Base-by-base conservation (phyloP, 2,797 vertebrate species). In the Sebastes oblongus region DNA sequence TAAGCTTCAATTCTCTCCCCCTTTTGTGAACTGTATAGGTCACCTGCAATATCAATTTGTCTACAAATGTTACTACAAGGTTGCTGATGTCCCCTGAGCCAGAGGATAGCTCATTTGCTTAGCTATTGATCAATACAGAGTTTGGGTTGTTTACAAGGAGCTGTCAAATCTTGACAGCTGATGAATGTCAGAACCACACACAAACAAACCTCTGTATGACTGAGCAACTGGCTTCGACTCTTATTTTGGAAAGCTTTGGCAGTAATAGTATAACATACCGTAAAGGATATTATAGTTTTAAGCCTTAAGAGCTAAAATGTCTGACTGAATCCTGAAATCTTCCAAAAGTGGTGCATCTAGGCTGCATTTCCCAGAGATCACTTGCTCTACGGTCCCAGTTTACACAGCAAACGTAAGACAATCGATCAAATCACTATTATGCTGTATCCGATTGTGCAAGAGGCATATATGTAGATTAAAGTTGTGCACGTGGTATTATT, bases 161-260 rank as follows among this genome's bases (percentile, higher is more conserved):
- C 52, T 77, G 79, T 82, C 81, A 69, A 55, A 42, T 27, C 18
- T 5, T 59, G 83, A 86, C 75, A 78, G 60, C 58, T 69, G 65
- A 83, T 83, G 36, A 80, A 86, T 55, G 65, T 55, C 75, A 78
- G 68, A 46, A n/a, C 11, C 74, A 66, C 69, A 52, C 55, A 60
- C 60, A 65, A 65, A 52, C 59, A 34, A 34, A 30, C 36, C 30
- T 2, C n/a, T 5, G 27, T 60, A 46, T 22, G 30, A 72, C 27
- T 50, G 60, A 52, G 36, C 70, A 64, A 34, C 34, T 5, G 14
- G 58, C 22, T 4, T 20, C 7, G 6, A 56, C 52, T 76, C 60
- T 22, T 58, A 16, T 67, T 72, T 46, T 59, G 59, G 3, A 59
- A 22, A 11, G 30, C 50, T 61, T 36, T 36, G 6, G 25, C n/a